These are phyloP conservation scores for Epizoanthus rinbou DNA, from an alignment of 92 coral and sea anemone species.

Conservation along the genomic window DNA sequence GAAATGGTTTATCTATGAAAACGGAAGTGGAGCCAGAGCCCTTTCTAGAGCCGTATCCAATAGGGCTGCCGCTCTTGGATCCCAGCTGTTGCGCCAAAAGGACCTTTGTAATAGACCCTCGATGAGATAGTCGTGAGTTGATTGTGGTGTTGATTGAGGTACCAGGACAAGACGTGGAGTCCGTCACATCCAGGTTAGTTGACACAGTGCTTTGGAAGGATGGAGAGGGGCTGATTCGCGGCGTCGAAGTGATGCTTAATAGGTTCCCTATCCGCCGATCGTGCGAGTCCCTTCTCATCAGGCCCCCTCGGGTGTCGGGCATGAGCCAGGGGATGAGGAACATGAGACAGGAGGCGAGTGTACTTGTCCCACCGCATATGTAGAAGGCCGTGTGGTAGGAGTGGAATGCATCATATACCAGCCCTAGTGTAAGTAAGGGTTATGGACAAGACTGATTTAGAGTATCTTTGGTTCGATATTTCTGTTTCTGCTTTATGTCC, in stretches of 20 bases:
- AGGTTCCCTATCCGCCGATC: constrained; percentile 63
- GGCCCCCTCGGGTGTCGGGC: constrained; percentile 57
- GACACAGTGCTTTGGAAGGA: constrained; percentile 9
- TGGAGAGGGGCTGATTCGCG: not conserved
- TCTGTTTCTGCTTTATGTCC: too few relatives aligned
- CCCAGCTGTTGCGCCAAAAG: constrained; percentile 53
- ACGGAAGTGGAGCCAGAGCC: not conserved
- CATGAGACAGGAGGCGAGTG: constrained; percentile 68
- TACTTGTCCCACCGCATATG: constrained; percentile 81
- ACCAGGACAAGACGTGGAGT: constrained; percentile 7
- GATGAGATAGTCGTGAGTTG: constrained; percentile 63
- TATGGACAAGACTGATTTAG: too few relatives aligned
- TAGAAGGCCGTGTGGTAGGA: constrained; percentile 96
- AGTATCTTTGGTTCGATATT: too few relatives aligned
- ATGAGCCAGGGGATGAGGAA: constrained; percentile 86
- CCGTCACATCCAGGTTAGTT: not conserved
- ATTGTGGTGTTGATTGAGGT: constrained; percentile 59
- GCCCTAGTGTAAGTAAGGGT: constrained; percentile 49
- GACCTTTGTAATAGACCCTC: constrained; percentile 62
- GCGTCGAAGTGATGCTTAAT: not conserved
- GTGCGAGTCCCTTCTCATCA: constrained; percentile 69
- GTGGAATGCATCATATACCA: constrained; percentile 72
- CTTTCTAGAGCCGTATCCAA: not conserved
- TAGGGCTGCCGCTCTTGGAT: constrained; percentile 5
- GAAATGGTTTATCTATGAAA: not conserved